Conservation (phyloP, 2,888 invertebrate genomes). For the Caenorhabditis plicata region DNA sequence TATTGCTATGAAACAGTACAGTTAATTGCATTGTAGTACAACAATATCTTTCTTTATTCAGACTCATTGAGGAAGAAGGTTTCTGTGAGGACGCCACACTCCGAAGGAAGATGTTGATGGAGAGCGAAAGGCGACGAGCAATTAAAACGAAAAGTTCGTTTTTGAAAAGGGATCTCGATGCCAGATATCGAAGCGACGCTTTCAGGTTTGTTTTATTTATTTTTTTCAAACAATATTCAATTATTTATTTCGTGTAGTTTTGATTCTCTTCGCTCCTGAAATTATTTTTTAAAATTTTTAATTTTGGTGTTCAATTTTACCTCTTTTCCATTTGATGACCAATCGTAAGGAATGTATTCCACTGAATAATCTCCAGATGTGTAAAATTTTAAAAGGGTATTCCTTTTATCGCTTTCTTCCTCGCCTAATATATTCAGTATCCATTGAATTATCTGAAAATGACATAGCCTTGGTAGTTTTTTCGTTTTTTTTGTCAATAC, state of each 20-base stretch:
- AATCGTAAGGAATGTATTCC: constrained; percentile 51
- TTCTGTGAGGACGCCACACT: constrained; percentile 86
- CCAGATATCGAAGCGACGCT: constrained; percentile 87
- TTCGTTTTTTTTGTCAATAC: too few relatives aligned
- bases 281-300: not conserved
- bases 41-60: too few relatives aligned
- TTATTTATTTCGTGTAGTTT: not conserved
- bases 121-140: constrained; percentile 56
- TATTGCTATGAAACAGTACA: constrained; percentile 84
- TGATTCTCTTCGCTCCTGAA: not conserved
- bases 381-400: constrained; percentile 42
- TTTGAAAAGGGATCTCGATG: constrained; percentile 90
- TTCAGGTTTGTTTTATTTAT: constrained; percentile 71
- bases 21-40: constrained; percentile 19
- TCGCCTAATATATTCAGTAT: constrained; percentile 37
- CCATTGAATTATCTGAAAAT: constrained; percentile 41
- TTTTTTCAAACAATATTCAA: constrained; percentile 1
- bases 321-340: constrained; percentile 46
- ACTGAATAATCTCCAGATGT: constrained; percentile 51
- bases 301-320: too few relatives aligned
- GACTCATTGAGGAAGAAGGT: constrained; percentile 87
- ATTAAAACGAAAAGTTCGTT: constrained; percentile 80
- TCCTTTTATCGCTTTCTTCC: constrained; percentile 37
- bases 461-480: too few relatives aligned
- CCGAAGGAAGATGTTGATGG: constrained; percentile 76